These are phyloP conservation scores for Saccostrea glomerata DNA, from an alignment of 1,140 invertebrate genomes.

Conservation along the genomic window DNA sequence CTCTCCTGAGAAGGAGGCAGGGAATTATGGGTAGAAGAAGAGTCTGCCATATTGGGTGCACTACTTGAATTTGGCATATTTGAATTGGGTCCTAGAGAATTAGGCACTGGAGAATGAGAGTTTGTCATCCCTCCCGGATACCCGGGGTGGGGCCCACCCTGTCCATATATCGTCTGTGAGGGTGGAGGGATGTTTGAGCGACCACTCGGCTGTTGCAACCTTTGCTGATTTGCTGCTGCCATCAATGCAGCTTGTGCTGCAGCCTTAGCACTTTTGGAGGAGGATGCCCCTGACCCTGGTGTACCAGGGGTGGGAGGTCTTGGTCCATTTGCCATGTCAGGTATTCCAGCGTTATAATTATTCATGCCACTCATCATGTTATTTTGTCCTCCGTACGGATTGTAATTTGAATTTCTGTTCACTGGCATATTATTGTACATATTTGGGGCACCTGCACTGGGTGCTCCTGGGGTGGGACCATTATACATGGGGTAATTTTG, in stretches of 20 bases:
- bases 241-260: slow-evolving; percentile 78
- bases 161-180: slow-evolving; percentile 51
- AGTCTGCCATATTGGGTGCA: slow-evolving; percentile 46
- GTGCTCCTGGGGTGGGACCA: slow-evolving; percentile 69
- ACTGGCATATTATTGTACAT: slow-evolving; percentile 72
- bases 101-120: slow-evolving; percentile 69
- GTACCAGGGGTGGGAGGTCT: slow-evolving; percentile 51
- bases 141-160: slow-evolving; percentile 66
- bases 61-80: slow-evolving; percentile 57
- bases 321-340: slow-evolving; percentile 68
- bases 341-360: slow-evolving; percentile 75
- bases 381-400: slow-evolving; percentile 64
- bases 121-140: slow-evolving; percentile 60
- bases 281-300: slow-evolving; percentile 48
- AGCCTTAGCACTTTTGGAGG: slow-evolving; percentile 77
- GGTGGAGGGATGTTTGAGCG: slow-evolving; percentile 33
- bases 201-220: slow-evolving; percentile 48
- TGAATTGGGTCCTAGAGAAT: slow-evolving; percentile 56
- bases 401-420: slow-evolving; percentile 66
- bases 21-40: slow-evolving; percentile 15
- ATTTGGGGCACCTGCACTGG: slow-evolving; percentile 47
- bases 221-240: slow-evolving; percentile 76
- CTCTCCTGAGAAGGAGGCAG: neutral
- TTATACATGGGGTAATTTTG: slow-evolving; percentile 75
- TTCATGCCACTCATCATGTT: slow-evolving; percentile 68